Percentiles rank a stretch among this genome's conserved stretches.
These are phyloP conservation scores for Lottia scabra DNA, from an alignment of 2,888 invertebrate genomes.

Conservation along the genomic window DNA sequence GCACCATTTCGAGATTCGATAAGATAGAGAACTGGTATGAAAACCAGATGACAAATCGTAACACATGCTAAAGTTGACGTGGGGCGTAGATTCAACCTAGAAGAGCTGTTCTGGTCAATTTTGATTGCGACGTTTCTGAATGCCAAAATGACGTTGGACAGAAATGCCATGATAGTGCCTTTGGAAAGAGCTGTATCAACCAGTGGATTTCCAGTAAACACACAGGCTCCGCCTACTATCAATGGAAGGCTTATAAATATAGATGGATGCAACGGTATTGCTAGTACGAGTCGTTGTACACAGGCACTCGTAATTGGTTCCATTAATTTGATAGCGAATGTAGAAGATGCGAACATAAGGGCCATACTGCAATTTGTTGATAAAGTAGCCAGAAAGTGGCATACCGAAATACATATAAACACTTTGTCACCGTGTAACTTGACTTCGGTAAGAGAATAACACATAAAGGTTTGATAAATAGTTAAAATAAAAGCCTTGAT, in stretches of 20 bases:
- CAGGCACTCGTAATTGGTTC: conserved; percentile 40
- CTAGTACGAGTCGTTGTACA: conserved; percentile 27
- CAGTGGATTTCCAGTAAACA: conserved; percentile 29
- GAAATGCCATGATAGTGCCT: conserved; percentile 34
- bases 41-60: background rate
- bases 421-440: background rate
- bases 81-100: background rate
- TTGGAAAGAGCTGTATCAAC: conserved; percentile 12
- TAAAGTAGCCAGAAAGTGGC: conserved; percentile 35
- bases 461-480: background rate
- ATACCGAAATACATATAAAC: background rate
- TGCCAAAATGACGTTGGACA: conserved; percentile 38
- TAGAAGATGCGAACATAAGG: conserved; percentile 35
- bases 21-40: background rate
- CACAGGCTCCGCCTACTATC: conserved; percentile 34
- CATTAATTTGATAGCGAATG: conserved; percentile 42
- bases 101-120: background rate
- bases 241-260: conserved; percentile 31
- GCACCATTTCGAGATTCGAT: background rate
- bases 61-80: background rate
- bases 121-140: conserved; percentile 39
- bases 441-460: background rate
- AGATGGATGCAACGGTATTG: conserved; percentile 19
- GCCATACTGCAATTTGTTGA: conserved; percentile 41
- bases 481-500: background rate